A percentile compares a stretch with the other conserved stretches of the same genome.
phyloP scores from a whole-genome alignment of 1,140 invertebrate genomes.

The Brachionus manjavacas region DNA sequence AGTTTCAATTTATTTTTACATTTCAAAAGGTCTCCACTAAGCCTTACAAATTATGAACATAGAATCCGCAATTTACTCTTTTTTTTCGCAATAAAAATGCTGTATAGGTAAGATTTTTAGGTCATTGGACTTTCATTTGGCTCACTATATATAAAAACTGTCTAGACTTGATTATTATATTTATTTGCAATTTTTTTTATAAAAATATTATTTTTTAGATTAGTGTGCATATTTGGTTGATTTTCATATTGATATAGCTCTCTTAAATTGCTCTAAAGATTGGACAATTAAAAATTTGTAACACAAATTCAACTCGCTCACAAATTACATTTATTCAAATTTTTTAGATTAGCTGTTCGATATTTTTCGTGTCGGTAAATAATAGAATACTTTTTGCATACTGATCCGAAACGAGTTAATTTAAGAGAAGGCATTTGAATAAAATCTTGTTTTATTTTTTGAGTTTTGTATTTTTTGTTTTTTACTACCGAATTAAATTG shows the following conservation, averaged over 20 bases:
- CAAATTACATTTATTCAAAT: constrained; percentile 18
- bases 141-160: constrained; percentile 3
- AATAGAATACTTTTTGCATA: not conserved
- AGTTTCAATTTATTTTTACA: not conserved
- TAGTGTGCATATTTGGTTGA: not conserved
- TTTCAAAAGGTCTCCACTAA: not conserved
- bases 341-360: not conserved
- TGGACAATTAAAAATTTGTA: constrained; percentile 37
- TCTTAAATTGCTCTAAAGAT: constrained; percentile 6
- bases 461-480: no score
- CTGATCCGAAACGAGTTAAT: constrained; percentile 13
- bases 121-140: constrained; percentile 16
- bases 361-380: not conserved
- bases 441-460: not conserved
- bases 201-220: constrained; percentile 5
- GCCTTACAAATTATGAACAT: not conserved
- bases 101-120: not conserved
- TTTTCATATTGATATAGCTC: not conserved
- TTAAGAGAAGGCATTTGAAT: not conserved
- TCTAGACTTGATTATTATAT: constrained; percentile 37
- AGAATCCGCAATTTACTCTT: constrained; percentile 4
- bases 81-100: not conserved
- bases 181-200: constrained; percentile 9
- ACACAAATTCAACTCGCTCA: not conserved
- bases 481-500: not conserved